These are phyloP conservation scores for Muscicapa striata DNA, from an alignment of 2,797 vertebrate genomes.

Conservation along the genomic window DNA sequence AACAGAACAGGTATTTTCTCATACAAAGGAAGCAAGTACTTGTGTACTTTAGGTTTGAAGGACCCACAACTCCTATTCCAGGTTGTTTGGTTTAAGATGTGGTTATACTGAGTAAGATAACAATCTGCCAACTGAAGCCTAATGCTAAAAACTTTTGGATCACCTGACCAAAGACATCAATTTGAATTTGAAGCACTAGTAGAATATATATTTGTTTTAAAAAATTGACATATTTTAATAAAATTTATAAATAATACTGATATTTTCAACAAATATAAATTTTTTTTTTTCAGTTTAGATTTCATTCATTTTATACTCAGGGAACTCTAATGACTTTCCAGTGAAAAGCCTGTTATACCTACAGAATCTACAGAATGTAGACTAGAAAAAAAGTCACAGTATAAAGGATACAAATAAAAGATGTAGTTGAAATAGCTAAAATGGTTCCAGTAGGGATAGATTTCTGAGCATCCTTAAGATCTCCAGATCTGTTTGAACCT, in stretches of 20 bases:
- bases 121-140: background rate
- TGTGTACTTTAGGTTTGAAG: background rate
- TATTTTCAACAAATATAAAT: background rate
- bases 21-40: background rate
- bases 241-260: background rate
- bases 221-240: background rate
- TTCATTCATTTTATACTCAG: background rate
- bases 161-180: background rate
- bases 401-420: conserved; percentile 92
- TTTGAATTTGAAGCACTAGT: background rate
- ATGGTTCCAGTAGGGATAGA: conserved; percentile 96
- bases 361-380: background rate
- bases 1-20: background rate
- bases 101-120: background rate
- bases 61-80: background rate
- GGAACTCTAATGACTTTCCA: background rate
- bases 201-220: background rate
- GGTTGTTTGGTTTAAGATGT: background rate
- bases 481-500: conserved; percentile 94
- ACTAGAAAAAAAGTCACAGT: background rate
- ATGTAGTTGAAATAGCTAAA: conserved; percentile 91
- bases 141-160: background rate
- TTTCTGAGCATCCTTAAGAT: conserved; percentile 92
- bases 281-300: background rate
- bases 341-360: background rate